Conservation (phyloP, 2,113 vertebrate genomes). For the Embiotoca jacksoni region DNA sequence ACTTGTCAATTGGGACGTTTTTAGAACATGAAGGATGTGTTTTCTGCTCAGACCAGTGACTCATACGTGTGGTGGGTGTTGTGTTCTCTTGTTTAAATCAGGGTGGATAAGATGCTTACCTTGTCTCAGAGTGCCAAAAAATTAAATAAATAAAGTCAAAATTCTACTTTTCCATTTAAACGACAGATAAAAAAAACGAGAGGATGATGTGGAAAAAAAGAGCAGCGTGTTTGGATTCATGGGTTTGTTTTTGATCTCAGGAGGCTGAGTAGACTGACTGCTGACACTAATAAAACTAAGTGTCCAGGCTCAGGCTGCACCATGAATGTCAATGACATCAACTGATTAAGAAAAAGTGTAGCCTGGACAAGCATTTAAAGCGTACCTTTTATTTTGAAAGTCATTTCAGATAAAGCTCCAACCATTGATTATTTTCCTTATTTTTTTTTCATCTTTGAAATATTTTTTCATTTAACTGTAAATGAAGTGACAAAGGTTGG, state of each 20-base stretch:
- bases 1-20: constrained; percentile 53
- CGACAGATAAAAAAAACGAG: constrained; percentile 25
- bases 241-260: background rate
- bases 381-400: background rate
- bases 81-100: constrained; percentile 37
- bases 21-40: constrained; percentile 69
- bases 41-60: constrained; percentile 60
- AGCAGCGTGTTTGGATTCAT: background rate
- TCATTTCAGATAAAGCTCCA: background rate
- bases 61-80: constrained; percentile 57
- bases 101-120: constrained; percentile 13
- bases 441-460: no score
- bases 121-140: constrained; percentile 20
- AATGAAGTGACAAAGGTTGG: no score
- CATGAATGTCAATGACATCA: constrained; percentile 38
- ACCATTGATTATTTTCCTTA: no score
- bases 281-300: background rate
- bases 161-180: constrained; percentile 23
- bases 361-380: background rate
- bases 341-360: background rate
- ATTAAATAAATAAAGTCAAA: background rate
- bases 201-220: constrained; percentile 18
- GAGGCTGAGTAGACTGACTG: no score
- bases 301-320: constrained; percentile 14
- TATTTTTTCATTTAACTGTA: no score